phyloP scores from a whole-genome alignment of 1,140 invertebrate species.

The Helicorthomorpha holstii region DNA sequence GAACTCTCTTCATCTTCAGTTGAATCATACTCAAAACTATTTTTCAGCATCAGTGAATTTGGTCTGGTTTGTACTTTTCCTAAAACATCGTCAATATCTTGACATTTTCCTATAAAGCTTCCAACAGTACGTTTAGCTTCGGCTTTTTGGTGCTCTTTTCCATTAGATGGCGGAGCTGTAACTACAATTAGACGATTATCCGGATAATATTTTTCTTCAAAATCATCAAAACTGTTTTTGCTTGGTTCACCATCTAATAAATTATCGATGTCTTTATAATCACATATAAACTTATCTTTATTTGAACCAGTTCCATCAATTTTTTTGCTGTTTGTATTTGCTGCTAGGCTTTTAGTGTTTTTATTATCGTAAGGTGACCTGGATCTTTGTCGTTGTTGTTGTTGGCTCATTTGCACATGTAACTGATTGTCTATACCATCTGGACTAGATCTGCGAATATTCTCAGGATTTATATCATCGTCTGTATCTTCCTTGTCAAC shows the following conservation, averaged over 20 bases:
- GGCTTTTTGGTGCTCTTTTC: background rate
- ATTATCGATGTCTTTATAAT: conserved; percentile 5
- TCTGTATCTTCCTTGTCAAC: background rate
- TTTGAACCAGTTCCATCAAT: too few species aligned
- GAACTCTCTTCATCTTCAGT: background rate
- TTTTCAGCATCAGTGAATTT: background rate
- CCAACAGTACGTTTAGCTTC: background rate
- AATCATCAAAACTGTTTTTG: conserved; percentile 7
- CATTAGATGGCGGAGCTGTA: background rate
- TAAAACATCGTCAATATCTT: conserved; percentile 19
- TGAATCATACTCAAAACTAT: background rate
- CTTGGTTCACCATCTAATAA: background rate
- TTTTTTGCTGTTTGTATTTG: conserved; percentile 1
- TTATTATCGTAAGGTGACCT: background rate
- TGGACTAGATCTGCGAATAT: background rate
- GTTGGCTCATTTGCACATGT: too few species aligned
- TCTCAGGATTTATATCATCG: background rate
- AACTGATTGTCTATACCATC: background rate
- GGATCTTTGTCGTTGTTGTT: background rate
- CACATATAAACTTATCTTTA: conserved; percentile 6
- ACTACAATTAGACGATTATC: background rate
- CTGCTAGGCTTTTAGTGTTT: background rate
- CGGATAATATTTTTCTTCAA: conserved; percentile 4
- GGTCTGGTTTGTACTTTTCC: conserved; percentile 4
- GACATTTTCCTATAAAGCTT: conserved; percentile 13